Percentiles rank a stretch among this genome's conserved stretches.
Conservation (phyloP, 2,113 vertebrate species). For the Ranitomeya imitator region DNA sequence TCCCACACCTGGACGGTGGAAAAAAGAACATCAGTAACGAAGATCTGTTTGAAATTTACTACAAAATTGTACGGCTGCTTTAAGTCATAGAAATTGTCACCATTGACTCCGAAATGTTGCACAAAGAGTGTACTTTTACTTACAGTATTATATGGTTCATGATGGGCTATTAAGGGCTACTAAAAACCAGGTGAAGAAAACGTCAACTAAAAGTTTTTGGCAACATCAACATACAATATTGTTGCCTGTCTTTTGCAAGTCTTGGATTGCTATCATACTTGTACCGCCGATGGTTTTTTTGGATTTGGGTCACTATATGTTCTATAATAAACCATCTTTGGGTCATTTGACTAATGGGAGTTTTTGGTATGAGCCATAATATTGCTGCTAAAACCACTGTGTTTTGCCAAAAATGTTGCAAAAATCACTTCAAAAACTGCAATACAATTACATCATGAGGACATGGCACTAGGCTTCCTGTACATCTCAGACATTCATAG, state of each 20-base stretch:
- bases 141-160: background rate
- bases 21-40: constrained; percentile 22
- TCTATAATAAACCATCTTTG: background rate
- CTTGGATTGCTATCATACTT: background rate
- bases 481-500: no score
- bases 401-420: no score
- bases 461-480: no score
- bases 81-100: background rate
- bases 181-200: background rate
- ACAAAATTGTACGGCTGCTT: background rate
- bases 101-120: background rate
- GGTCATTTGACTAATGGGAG: no score
- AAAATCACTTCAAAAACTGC: background rate
- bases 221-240: background rate
- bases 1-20: constrained; percentile 83
- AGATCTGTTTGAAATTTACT: background rate
- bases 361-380: background rate
- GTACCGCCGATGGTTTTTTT: background rate
- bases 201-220: background rate
- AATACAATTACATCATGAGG: background rate
- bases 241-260: background rate
- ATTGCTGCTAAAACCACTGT: background rate
- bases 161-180: background rate
- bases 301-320: background rate
- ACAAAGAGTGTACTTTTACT: background rate